Conservation (phyloP, 1,140 invertebrate species). For the Cotesia typhae region DNA sequence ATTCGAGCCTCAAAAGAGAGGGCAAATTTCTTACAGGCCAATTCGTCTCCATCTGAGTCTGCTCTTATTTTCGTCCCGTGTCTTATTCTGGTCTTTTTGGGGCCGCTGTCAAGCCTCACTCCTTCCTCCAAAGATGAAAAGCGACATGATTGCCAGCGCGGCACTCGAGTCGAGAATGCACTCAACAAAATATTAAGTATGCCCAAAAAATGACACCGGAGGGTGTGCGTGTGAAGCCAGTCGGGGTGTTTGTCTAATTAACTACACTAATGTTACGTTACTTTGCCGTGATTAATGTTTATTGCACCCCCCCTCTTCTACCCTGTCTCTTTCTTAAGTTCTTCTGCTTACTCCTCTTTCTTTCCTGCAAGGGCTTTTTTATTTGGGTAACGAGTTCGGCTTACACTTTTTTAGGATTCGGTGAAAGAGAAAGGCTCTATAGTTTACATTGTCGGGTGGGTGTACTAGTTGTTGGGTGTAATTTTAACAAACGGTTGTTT, state of each 20-base stretch:
- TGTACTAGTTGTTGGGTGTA: no score
- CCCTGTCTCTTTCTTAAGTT: background rate
- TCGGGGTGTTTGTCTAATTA: slow-evolving; percentile 39
- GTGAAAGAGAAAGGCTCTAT: slow-evolving; percentile 16
- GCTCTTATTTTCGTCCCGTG: slow-evolving; percentile 2
- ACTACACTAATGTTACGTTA: slow-evolving; percentile 40
- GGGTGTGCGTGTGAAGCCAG: slow-evolving; percentile 10
- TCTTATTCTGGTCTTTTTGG: slow-evolving; percentile 5
- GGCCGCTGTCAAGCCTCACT: no score
- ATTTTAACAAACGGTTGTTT: no score
- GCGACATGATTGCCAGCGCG: slow-evolving; percentile 34
- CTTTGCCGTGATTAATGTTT: slow-evolving; percentile 37
- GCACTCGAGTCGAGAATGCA: slow-evolving; percentile 4
- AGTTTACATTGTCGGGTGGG: no score
- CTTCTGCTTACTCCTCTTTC: no score
- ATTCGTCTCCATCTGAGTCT: background rate
- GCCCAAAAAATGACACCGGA: slow-evolving; percentile 14
- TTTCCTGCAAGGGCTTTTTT: no score
- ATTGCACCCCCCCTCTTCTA: slow-evolving; percentile 11
- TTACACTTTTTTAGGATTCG: slow-evolving; percentile 15
- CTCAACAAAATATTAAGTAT: slow-evolving; percentile 25
- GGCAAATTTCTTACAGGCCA: no score
- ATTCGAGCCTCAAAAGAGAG: no score
- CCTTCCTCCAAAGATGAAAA: slow-evolving; percentile 28
- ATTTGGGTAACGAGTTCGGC: no score